phyloP scores from a whole-genome alignment of 2,113 vertebrate species.

The Bujurquina vittata region DNA sequence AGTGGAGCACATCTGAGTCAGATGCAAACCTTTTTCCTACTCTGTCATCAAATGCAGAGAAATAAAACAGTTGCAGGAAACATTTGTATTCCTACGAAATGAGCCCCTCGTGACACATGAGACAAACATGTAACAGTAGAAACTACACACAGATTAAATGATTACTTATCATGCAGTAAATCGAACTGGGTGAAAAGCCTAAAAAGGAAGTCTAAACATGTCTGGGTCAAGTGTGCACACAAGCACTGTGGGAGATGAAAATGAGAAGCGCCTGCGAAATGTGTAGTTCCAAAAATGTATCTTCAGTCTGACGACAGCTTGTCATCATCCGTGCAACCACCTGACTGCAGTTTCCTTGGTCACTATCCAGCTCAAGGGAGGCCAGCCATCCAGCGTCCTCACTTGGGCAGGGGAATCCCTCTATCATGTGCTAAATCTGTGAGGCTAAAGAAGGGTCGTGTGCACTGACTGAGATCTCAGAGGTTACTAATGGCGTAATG shows the following conservation, averaged over 20 bases:
- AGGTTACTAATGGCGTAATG: not conserved
- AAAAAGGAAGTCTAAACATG: not conserved
- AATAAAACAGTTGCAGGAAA: no score
- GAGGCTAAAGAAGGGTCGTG: not conserved
- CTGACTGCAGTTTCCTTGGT: conserved; percentile 38
- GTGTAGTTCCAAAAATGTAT: conserved; percentile 25
- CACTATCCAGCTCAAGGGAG: conserved; percentile 18
- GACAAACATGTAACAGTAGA: not conserved
- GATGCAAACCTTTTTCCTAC: no score
- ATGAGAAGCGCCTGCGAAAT: conserved; percentile 26
- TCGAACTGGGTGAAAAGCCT: not conserved
- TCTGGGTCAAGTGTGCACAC: not conserved
- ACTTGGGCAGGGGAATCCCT: conserved; percentile 29
- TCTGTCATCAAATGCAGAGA: no score
- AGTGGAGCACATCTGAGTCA: not conserved
- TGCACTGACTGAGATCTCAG: not conserved
- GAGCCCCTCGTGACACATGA: not conserved
- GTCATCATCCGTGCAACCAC: conserved; percentile 41
- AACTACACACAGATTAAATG: not conserved
- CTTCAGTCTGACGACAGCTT: conserved; percentile 28
- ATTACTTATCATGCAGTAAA: not conserved
- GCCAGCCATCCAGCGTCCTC: not conserved
- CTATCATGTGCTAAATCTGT: not conserved
- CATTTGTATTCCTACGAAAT: no score
- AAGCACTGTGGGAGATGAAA: not conserved